phyloP scores from a whole-genome alignment of 2,888 invertebrate genomes.

The Apodemia mormo region DNA sequence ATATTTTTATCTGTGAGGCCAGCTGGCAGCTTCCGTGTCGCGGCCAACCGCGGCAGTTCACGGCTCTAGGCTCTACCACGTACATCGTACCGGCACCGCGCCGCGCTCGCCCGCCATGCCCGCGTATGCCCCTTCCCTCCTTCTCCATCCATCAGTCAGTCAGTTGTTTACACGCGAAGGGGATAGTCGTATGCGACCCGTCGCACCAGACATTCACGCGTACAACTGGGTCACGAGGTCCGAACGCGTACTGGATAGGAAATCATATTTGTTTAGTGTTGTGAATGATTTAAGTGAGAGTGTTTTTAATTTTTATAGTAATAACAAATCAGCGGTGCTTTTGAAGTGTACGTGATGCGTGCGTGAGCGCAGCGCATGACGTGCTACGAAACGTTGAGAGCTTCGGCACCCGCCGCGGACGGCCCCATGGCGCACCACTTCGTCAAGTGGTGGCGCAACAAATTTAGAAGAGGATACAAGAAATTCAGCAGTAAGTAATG shows the following conservation, averaged over 20 bases:
- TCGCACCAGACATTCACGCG: conserved; percentile 63
- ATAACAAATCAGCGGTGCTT: conserved; percentile 69
- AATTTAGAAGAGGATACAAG: conserved; percentile 88
- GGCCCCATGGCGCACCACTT: conserved; percentile 88
- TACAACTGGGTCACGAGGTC: conserved; percentile 74
- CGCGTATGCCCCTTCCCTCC: conserved; percentile 44
- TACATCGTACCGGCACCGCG: conserved; percentile 36
- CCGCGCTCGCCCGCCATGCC: conserved; percentile 45
- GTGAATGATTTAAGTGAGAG: conserved; percentile 64
- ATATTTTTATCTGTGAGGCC: conserved; percentile 21
- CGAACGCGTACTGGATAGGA: conserved; percentile 52
- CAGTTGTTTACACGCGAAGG: conserved; percentile 61
- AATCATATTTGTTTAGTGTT: conserved; percentile 53
- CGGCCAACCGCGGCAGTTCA: conserved; percentile 26
- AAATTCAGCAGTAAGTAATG: conserved; percentile 85
- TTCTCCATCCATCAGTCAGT: conserved; percentile 70
- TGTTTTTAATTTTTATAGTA: conserved; percentile 55
- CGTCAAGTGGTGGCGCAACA: conserved; percentile 89
- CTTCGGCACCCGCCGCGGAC: conserved; percentile 80
- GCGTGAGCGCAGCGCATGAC: conserved; percentile 83
- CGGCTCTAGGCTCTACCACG: conserved; percentile 18
- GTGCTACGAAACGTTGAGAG: conserved; percentile 82
- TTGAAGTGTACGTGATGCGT: conserved; percentile 79
- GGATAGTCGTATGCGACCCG: conserved; percentile 55
- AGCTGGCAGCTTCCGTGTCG: conserved; percentile 25